These are phyloP conservation scores for Dissostichus mawsoni DNA, from an alignment of 2,113 vertebrate genomes.

Conservation along the genomic window DNA sequence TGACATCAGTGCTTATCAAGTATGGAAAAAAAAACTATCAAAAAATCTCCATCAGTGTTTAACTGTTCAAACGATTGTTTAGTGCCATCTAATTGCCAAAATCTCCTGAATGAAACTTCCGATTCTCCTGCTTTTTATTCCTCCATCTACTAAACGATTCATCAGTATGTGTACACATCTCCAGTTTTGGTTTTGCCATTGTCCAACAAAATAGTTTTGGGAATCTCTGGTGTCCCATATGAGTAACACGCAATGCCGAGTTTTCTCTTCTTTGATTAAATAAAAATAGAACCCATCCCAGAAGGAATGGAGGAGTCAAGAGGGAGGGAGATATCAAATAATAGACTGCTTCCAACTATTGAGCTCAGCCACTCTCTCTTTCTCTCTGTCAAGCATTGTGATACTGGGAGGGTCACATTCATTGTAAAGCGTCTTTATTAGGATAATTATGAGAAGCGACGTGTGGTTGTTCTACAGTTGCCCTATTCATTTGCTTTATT, in stretches of 20 bases:
- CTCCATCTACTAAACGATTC: conserved; percentile 51
- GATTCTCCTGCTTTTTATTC: conserved; percentile 61
- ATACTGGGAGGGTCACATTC: conserved; percentile 38
- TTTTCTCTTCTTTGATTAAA: conserved; percentile 79
- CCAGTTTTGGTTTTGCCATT: conserved; percentile 73
- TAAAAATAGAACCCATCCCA: conserved; percentile 75
- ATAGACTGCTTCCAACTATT: conserved; percentile 66
- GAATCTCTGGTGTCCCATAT: conserved; percentile 79
- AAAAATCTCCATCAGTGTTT: background rate
- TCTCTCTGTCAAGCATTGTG: conserved; percentile 63
- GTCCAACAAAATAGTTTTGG: conserved; percentile 73
- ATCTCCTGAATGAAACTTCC: background rate
- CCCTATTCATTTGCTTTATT: conserved; percentile 33
- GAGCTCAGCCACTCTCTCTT: conserved; percentile 63
- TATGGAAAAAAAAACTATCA: background rate
- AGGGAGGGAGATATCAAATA: background rate
- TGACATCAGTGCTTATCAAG: background rate
- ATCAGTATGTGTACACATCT: conserved; percentile 62
- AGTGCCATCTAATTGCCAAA: background rate
- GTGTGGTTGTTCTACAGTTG: conserved; percentile 32
- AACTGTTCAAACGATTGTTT: background rate
- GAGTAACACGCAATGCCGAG: conserved; percentile 56
- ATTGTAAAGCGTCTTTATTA: conserved; percentile 54
- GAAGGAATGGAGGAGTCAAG: conserved; percentile 16
- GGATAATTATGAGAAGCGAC: conserved; percentile 38